Base-by-base conservation (phyloP, 1,140 invertebrate species). In the Drosophila kepulauana region DNA sequence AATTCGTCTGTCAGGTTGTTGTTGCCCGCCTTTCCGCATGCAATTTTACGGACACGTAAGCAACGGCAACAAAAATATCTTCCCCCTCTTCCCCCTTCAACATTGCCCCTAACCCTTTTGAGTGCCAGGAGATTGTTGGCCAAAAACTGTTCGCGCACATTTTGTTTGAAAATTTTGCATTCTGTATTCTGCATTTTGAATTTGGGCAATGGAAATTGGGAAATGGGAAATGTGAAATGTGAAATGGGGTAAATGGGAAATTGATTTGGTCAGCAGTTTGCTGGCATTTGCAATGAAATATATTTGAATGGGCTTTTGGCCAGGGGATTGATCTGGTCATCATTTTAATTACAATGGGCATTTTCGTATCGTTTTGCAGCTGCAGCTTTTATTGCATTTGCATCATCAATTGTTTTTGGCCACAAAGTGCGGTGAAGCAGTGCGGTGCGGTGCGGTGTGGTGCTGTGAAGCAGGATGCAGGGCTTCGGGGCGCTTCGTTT, bases 201-300 rank as follows among this genome's bases (percentile, higher is more conserved):
- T 79, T 79, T 80, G 64, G 57, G 51, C 6, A 28, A 28, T 61
- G 28, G 58, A 46, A 79, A 71, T 33, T 72, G 46, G 30, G 6
- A 33, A 33, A 33, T 33, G 30, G 30, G 58, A 54, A 79, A 71
- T 73, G 48, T 41, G 10, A 43, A 43, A 13, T 43, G 41, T 41
- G 57, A 81, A 81, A 81, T 77, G 8, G 46, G 8, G 46, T 43
- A 43, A 43, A 43, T 43, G 41, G 46, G 63, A 81, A 81, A 81
- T 77, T 81, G 78, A 81, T 81, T 81, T 81, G 79, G 79, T 81
- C 79, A 81, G 79, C 79, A 81, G 58, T 81, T 72, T 81, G 78
- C 8, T 33, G 46, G 61, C 61, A 51, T 51, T 63, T 63, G 63
- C 51, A 45, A 62, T 62, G 59, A 62, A 62, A 62, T 62, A 48